Evolutionary conservation across 2,113 vertebrate genomes (phyloP).

Genomic region (Entelurus aequoreus): DNA sequence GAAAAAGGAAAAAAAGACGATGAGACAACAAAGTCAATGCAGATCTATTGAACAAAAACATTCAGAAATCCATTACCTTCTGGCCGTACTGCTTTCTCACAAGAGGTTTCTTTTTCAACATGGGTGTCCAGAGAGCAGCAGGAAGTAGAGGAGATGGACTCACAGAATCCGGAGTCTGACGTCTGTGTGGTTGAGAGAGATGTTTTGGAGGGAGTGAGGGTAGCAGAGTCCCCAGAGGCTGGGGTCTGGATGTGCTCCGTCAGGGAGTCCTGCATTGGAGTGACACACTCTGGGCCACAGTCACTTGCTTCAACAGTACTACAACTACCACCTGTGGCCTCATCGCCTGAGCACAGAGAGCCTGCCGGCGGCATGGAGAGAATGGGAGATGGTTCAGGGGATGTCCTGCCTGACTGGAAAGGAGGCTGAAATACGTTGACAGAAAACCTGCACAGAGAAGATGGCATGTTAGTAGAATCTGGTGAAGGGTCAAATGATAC

Average conservation of each 20-base stretch:
- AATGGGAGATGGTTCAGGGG: constrained; percentile 75
- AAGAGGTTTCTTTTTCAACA: constrained; percentile 81
- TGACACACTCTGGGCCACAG: constrained; percentile 18
- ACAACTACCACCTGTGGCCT: constrained; percentile 22
- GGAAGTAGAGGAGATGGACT: constrained; percentile 64
- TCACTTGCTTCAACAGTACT: constrained; percentile 13
- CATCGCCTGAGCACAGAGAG: constrained; percentile 60
- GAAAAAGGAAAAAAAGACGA: background rate
- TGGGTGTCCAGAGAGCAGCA: constrained; percentile 67
- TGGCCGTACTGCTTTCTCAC: constrained; percentile 84
- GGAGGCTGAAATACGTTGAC: constrained; percentile 97
- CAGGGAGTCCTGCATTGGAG: constrained; percentile 33
- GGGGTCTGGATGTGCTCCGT: constrained; percentile 40
- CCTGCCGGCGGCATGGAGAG: constrained; percentile 45
- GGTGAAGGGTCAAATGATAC: no score
- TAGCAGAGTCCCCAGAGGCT: constrained; percentile 57
- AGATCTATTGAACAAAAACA: background rate
- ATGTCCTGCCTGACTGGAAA: constrained; percentile 84
- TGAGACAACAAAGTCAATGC: background rate
- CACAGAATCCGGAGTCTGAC: constrained; percentile 81
- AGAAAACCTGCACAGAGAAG: constrained; percentile 75
- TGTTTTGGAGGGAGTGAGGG: constrained; percentile 49
- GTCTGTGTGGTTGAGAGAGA: constrained; percentile 71
- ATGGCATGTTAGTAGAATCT: background rate
- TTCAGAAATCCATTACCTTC: constrained; percentile 76